Base-by-base conservation (phyloP, 1,140 invertebrate species). In the Phymastichus coffea region DNA sequence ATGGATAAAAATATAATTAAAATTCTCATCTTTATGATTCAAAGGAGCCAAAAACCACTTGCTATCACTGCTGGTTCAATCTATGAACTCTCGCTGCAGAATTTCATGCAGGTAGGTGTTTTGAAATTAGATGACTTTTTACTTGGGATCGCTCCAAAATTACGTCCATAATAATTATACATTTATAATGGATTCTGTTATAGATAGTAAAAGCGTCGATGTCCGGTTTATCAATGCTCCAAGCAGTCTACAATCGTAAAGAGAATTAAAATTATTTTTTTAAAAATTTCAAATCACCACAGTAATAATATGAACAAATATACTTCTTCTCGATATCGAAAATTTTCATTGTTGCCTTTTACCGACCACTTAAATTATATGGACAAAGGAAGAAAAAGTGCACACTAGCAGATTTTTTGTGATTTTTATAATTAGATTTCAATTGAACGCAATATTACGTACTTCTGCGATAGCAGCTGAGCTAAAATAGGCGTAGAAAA, bases 21-120 rank as follows among this genome's bases (percentile, higher is more conserved):
- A 17, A 15, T 43, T 20, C 28, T 55, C 1, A 22, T 30, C 15
- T 44, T 55, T 19, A 44, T 55, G 52, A 55, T 55, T 14, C 52
- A 55, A 14, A 43, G 52, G 19, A 33, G 26, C 12, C 52, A 55
- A 15, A 30, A n/a, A 8, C 52, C 40, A 8, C 15, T 55, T 7
- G 7, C 52, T 6, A 55, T 55, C n/a, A 55, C 38, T 7, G 40
- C 52, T n/a, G 52, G 52, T 1, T 43, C 43, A 40, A 30, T 55
- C 17, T 55, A 55, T 7, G 28, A 22, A 3, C 26, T 55, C 7
- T 55, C 52, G 0, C 23, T 55, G 28, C 8, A 28, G n/a, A 55
- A 33, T 33, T 55, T 55, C 12, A 55, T 33, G 26, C 33, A 35
- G 41, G 52, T 25, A 35, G 14, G 25, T 44, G 28, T 33, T 33